These are phyloP conservation scores for Tetropium fuscum DNA, from an alignment of 2,888 invertebrate species.

Conservation along the genomic window DNA sequence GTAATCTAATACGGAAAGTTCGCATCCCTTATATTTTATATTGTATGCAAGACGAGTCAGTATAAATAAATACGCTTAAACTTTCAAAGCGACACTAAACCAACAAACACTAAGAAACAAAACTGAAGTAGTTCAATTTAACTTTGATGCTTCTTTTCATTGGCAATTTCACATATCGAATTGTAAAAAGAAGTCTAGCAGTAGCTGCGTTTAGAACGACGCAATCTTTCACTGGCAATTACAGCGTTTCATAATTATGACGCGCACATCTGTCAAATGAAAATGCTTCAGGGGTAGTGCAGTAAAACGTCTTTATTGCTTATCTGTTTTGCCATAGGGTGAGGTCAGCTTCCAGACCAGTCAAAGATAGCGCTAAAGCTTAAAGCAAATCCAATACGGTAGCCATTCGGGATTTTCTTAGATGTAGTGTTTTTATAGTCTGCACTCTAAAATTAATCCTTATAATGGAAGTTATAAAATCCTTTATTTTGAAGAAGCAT, in stretches of 20 bases:
- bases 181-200: conserved; percentile 20
- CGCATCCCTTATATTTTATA: conserved; percentile 49
- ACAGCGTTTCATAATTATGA: conserved; percentile 14
- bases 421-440: background rate
- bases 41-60: conserved; percentile 45
- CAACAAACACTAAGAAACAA: conserved; percentile 27
- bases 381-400: conserved; percentile 1
- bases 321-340: conserved; percentile 16
- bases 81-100: conserved; percentile 35
- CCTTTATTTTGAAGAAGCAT: conserved; percentile 1
- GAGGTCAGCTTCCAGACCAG: background rate
- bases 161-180: conserved; percentile 31
- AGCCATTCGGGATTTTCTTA: no score
- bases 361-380: background rate
- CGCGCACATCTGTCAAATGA: conserved; percentile 21
- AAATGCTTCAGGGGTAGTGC: conserved; percentile 6
- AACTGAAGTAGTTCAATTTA: conserved; percentile 33
- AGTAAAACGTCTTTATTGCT: conserved; percentile 23
- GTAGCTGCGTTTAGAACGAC: conserved; percentile 1
- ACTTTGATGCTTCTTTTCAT: conserved; percentile 31
- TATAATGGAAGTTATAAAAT: conserved; percentile 15
- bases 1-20: conserved; percentile 52
- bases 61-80: conserved; percentile 49
- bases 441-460: conserved; percentile 12
- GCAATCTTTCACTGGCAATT: conserved; percentile 21